A percentile compares a stretch with the other conserved stretches of the same genome.
Evolutionary conservation across 2,797 vertebrate genomes (phyloP).

Genomic region (Mormyrops attenuatus): DNA sequence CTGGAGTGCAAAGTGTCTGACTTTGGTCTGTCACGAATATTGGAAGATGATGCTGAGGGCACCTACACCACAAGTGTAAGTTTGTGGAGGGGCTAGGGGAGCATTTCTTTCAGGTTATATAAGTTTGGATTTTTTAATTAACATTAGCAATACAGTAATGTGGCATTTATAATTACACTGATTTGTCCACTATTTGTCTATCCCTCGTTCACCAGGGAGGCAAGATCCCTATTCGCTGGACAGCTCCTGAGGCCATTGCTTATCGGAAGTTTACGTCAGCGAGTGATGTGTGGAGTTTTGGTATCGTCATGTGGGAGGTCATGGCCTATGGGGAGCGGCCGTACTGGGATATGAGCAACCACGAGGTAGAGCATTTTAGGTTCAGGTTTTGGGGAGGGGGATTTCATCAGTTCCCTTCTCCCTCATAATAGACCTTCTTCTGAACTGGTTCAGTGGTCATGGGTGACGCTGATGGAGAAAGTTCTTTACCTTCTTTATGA

Average conservation of each 20-base stretch:
- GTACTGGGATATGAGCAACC: conserved; percentile 90
- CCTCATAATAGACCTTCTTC: neutral
- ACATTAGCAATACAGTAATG: neutral
- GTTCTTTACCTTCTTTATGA: neutral
- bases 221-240: conserved; percentile 98
- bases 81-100: conserved; percentile 20
- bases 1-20: conserved; percentile 95
- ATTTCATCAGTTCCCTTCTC: neutral
- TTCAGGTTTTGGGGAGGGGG: neutral
- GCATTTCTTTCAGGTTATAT: neutral
- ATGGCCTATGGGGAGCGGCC: conserved; percentile 94
- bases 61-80: conserved; percentile 96
- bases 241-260: conserved; percentile 89
- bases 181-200: conserved; percentile 16
- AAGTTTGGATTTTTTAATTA: conserved; percentile 5
- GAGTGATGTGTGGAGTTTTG: conserved; percentile 95
- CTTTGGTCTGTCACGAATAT: conserved; percentile 86
- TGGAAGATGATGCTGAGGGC: conserved; percentile 91
- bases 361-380: conserved; percentile 53
- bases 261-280: conserved; percentile 96
- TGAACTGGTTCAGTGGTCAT: neutral
- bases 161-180: conserved; percentile 5
- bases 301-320: conserved; percentile 98
- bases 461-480: neutral
- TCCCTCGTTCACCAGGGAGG: conserved; percentile 67